Evolutionary conservation across 2,113 vertebrate genomes (phyloP).

Genomic region (Apodemus speciosus): DNA sequence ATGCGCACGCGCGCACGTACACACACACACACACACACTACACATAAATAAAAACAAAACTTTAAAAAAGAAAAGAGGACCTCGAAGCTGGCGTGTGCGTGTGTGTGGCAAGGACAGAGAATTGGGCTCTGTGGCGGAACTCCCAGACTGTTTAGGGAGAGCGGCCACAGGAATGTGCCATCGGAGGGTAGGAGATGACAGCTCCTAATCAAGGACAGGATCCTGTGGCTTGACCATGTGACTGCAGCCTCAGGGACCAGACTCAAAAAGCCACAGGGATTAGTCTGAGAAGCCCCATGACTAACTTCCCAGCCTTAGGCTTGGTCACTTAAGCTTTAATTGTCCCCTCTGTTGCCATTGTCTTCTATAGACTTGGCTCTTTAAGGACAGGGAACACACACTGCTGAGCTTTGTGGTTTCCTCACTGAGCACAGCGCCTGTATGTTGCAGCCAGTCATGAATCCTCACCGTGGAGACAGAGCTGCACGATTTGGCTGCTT

Average conservation of each 20-base stretch:
- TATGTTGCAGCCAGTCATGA: neutral
- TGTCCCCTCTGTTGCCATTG: neutral
- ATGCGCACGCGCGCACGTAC: too few species aligned
- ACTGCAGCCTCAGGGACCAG: neutral
- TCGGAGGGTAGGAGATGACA: neutral
- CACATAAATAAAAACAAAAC: neutral
- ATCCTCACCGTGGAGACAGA: neutral
- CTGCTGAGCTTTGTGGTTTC: neutral
- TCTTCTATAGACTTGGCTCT: neutral
- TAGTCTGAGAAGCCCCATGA: neutral
- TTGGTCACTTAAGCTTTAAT: neutral
- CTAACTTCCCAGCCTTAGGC: neutral
- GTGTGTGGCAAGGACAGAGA: neutral
- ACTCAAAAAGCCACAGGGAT: neutral
- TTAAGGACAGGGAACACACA: neutral
- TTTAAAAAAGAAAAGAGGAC: neutral
- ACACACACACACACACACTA: too few species aligned
- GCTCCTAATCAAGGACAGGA: neutral
- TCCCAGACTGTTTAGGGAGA: neutral
- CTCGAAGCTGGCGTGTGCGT: neutral
- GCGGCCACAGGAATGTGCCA: neutral
- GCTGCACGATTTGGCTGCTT: neutral
- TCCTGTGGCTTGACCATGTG: neutral
- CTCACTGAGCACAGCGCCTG: neutral
- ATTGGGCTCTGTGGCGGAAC: neutral